Evolutionary conservation across 2,113 vertebrate genomes (phyloP).

Genomic region (Triplophysa tibetana): DNA sequence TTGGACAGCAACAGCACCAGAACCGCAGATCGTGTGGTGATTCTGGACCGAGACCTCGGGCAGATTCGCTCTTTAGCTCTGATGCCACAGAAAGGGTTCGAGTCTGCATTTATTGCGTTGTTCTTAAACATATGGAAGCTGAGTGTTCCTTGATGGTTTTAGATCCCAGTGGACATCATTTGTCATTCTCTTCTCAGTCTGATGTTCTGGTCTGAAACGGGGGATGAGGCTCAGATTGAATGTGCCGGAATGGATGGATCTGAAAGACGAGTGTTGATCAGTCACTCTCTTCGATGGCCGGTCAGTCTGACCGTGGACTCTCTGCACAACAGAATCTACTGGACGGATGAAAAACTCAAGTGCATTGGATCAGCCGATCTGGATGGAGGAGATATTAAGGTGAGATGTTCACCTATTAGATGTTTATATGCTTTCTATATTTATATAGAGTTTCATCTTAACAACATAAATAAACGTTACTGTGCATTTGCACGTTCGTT

Average conservation of each 20-base stretch:
- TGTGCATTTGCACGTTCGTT: too few relatives aligned
- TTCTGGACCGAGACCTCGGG: conserved; percentile 81
- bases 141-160: neutral
- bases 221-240: conserved; percentile 78
- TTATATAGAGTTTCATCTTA: too few relatives aligned
- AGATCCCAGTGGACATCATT: neutral
- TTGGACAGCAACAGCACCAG: conserved; percentile 65
- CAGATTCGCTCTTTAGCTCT: conserved; percentile 81
- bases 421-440: too few relatives aligned
- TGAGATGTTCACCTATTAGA: conserved; percentile 50
- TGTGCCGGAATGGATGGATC: conserved; percentile 89
- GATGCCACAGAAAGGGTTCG: conserved; percentile 83
- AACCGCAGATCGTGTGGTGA: conserved; percentile 68
- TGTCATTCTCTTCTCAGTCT: conserved; percentile 68
- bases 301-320: conserved; percentile 83
- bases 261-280: conserved; percentile 70
- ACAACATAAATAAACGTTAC: too few relatives aligned
- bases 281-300: conserved; percentile 81
- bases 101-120: neutral
- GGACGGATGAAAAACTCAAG: conserved; percentile 85
- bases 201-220: conserved; percentile 91
- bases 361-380: conserved; percentile 81
- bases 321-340: conserved; percentile 80
- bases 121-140: neutral
- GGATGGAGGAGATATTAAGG: conserved; percentile 79